phyloP scores from a whole-genome alignment of 2,888 invertebrate genomes.

The Hirtodrosophila confusa region DNA sequence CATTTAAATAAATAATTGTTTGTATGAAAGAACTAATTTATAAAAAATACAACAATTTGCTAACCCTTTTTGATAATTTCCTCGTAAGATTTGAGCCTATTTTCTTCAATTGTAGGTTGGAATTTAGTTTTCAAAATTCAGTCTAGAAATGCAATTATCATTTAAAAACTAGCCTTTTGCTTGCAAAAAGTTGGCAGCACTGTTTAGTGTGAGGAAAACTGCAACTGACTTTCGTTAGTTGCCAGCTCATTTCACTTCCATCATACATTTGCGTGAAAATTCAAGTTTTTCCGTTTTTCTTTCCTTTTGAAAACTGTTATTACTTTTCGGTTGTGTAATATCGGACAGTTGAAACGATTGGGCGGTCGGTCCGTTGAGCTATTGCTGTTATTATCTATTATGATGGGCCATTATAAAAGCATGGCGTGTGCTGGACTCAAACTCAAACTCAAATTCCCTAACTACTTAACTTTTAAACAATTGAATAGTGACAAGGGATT shows the following conservation, averaged over 20 bases:
- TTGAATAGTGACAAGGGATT: no score
- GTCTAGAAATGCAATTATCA: no score
- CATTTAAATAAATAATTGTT: no score
- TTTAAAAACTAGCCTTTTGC: no score
- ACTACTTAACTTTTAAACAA: background rate
- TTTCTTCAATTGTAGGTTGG: no score
- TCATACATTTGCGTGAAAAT: constrained; percentile 65
- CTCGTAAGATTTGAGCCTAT: no score
- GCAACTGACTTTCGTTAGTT: constrained; percentile 53
- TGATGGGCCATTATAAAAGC: constrained; percentile 16
- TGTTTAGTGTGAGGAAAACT: constrained; percentile 40
- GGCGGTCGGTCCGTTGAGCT: constrained; percentile 29
- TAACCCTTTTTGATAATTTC: no score
- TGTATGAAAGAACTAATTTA: no score
- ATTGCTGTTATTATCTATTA: constrained; percentile 37
- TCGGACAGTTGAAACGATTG: constrained; percentile 39
- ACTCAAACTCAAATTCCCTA: background rate
- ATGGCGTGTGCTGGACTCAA: constrained; percentile 17
- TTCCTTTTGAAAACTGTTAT: constrained; percentile 30
- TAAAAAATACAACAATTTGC: no score
- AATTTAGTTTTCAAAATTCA: no score
- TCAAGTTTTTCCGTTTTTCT: constrained; percentile 52
- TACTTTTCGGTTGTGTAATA: constrained; percentile 53
- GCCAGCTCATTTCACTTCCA: constrained; percentile 58
- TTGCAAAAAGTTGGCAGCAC: constrained; percentile 20